Percentiles rank a stretch among this genome's conserved stretches.
These are phyloP conservation scores for Mnemiopsis leidyi DNA, from an alignment of 37 sponge, comb jelly and placozoan genomes.

Conservation along the genomic window DNA sequence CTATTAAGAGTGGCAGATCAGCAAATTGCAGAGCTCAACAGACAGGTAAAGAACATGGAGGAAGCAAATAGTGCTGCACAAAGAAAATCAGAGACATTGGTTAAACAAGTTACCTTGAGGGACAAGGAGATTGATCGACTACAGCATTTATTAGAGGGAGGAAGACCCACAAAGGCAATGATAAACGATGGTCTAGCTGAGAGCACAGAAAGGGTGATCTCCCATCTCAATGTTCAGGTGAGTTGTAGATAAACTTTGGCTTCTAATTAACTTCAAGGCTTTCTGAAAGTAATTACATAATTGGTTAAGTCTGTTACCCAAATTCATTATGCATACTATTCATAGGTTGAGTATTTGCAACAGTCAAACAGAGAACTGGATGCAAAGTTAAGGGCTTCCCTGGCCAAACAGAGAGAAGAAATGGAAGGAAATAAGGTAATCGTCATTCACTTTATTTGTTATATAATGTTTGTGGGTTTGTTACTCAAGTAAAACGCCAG, in stretches of 20 bases:
- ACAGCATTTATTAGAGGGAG: constrained; percentile 78
- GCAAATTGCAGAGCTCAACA: constrained; percentile 76
- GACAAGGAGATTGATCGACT: constrained; percentile 95
- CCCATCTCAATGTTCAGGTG: constrained; percentile 97
- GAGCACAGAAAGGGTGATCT: constrained; percentile 82
- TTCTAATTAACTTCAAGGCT: too few relatives aligned
- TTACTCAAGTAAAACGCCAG: too few relatives aligned
- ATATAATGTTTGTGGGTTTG: too few relatives aligned
- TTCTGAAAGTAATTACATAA: too few relatives aligned
- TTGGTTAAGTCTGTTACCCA: too few relatives aligned
- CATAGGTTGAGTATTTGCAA: constrained; percentile 86
- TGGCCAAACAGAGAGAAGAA: constrained; percentile 66
- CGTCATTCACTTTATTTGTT: not conserved
- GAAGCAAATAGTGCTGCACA: constrained; percentile 69
- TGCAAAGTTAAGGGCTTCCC: constrained; percentile 67
- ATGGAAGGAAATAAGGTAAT: constrained; percentile 54
- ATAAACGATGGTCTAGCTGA: constrained; percentile 77
- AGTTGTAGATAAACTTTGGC: too few relatives aligned
- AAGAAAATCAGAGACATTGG: constrained; percentile 69
- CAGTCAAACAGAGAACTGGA: constrained; percentile 88
- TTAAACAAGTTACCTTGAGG: constrained; percentile 77
- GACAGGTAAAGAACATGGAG: constrained; percentile 67
- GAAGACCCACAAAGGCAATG: constrained; percentile 91
- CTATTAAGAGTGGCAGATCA: constrained; percentile 90
- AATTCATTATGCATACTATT: too few relatives aligned